Conservation (phyloP, 2,888 invertebrate species). For the Volucella bombylans region DNA sequence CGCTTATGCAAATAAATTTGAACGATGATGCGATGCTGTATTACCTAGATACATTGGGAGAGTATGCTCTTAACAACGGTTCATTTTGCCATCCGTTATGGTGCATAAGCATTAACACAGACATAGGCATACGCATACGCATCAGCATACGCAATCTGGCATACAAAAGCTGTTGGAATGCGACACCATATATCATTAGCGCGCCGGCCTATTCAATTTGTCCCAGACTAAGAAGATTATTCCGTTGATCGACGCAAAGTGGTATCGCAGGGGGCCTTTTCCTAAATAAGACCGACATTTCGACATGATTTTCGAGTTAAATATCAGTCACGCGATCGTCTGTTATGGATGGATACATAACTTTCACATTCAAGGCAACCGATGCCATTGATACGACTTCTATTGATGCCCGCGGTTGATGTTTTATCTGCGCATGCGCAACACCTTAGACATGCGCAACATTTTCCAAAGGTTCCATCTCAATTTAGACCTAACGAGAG, state of each 20-base stretch:
- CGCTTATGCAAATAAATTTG: constrained; percentile 65
- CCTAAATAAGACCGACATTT: constrained; percentile 51
- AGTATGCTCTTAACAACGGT: constrained; percentile 53
- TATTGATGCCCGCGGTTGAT: constrained; percentile 21
- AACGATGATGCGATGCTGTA: constrained; percentile 28
- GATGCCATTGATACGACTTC: constrained; percentile 41
- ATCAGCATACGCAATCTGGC: constrained; percentile 28
- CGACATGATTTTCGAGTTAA: constrained; percentile 33
- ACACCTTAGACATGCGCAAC: constrained; percentile 30
- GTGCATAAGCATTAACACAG: constrained; percentile 5
- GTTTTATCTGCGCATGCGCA: constrained; percentile 24
- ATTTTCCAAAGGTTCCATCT: constrained; percentile 26
- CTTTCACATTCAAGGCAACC: constrained; percentile 51
- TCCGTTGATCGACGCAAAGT: not conserved
- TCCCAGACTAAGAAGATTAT: constrained; percentile 32
- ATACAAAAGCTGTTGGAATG: constrained; percentile 52
- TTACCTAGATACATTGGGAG: constrained; percentile 52
- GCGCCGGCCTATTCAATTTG: constrained; percentile 19
- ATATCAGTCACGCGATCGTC: constrained; percentile 23
- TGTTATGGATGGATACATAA: constrained; percentile 20
- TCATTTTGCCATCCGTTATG: constrained; percentile 64
- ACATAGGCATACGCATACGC: too few relatives aligned
- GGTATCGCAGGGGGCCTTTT: not conserved
- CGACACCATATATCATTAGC: constrained; percentile 67
- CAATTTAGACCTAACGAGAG: constrained; percentile 42